These are phyloP conservation scores for Raja brachyura DNA, from an alignment of 2,113 vertebrate species.

Conservation along the genomic window DNA sequence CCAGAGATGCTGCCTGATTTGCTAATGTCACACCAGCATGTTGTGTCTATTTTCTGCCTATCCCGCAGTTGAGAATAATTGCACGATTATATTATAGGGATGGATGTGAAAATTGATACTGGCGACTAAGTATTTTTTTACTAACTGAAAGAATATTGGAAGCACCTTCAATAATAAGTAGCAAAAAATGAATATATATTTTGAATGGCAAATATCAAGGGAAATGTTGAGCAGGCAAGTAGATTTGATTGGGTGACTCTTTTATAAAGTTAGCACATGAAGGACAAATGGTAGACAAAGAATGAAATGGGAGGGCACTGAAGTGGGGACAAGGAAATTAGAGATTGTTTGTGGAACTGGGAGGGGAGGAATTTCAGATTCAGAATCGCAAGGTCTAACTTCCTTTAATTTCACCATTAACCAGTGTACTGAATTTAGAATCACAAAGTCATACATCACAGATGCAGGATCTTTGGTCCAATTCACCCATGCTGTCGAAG, in stretches of 20 bases:
- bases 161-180: background rate
- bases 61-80: background rate
- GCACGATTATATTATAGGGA: background rate
- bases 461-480: too few species aligned
- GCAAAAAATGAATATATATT: background rate
- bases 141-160: background rate
- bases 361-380: background rate
- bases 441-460: too few species aligned
- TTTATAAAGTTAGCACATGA: too few species aligned
- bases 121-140: background rate
- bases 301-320: too few species aligned
- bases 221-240: background rate
- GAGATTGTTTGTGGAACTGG: background rate
- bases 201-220: background rate
- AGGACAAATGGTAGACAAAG: background rate
- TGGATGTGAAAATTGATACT: background rate
- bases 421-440: background rate
- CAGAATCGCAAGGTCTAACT: too few species aligned
- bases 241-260: background rate
- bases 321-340: background rate
- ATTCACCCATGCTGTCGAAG: too few species aligned
- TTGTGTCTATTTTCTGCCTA: too few species aligned
- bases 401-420: background rate
- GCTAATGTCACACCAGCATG: too few species aligned
- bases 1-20: too few species aligned